Conservation (phyloP, 2,113 vertebrate species). For the Alethe diademata region DNA sequence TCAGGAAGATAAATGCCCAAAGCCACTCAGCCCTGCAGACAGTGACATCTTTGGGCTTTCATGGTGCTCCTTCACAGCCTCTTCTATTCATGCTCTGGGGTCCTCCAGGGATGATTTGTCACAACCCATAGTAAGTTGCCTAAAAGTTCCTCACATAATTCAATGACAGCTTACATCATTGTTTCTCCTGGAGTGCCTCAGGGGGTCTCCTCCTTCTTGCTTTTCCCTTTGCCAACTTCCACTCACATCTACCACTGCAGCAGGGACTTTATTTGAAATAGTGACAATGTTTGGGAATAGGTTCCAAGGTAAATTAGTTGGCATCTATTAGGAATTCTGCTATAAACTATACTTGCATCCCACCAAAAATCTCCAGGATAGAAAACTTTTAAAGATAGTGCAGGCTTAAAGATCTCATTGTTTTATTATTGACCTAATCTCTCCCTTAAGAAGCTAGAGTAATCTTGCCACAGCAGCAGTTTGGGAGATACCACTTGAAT, state of each 20-base stretch:
- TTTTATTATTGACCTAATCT: background rate
- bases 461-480: background rate
- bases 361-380: background rate
- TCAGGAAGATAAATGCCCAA: background rate
- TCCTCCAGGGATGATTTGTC: background rate
- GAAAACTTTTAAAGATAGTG: background rate
- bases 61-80: background rate
- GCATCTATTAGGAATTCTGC: background rate
- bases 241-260: background rate
- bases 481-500: background rate
- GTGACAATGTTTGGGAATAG: background rate
- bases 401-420: background rate
- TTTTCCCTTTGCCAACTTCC: background rate
- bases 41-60: background rate
- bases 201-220: background rate
- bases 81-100: background rate
- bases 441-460: background rate
- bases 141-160: background rate
- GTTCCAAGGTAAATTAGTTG: conserved; percentile 1
- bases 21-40: background rate
- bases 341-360: background rate
- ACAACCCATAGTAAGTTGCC: background rate
- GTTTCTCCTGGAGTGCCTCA: background rate
- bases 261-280: background rate
- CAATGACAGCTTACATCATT: background rate